Evolutionary conservation across 2,797 vertebrate genomes (phyloP).

Genomic region (Geotria australis): DNA sequence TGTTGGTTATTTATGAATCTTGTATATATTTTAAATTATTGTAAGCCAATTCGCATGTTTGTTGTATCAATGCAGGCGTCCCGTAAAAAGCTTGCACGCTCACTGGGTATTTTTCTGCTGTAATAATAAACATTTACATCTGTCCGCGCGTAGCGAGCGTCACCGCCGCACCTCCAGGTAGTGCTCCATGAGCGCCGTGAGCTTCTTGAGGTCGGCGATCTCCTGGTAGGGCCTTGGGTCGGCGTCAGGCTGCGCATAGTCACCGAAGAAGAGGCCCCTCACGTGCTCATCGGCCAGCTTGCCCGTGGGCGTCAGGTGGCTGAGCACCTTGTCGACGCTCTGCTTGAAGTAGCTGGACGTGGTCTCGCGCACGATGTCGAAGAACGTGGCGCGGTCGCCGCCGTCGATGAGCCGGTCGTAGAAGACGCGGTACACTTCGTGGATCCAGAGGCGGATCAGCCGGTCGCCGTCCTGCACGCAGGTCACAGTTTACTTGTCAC

Average conservation of each 20-base stretch:
- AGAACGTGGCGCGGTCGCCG: slow-evolving; percentile 38
- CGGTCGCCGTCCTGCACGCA: slow-evolving; percentile 39
- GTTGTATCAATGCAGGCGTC: too few species aligned
- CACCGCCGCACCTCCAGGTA: slow-evolving; percentile 18
- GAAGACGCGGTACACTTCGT: slow-evolving; percentile 72
- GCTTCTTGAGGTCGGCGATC: slow-evolving; percentile 31
- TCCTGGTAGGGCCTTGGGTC: slow-evolving; percentile 37
- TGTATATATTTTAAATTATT: too few species aligned
- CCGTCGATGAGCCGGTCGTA: slow-evolving; percentile 48
- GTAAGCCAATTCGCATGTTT: too few species aligned
- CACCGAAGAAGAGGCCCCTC: slow-evolving; percentile 58
- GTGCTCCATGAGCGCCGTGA: slow-evolving; percentile 39
- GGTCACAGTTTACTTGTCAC: too few species aligned
- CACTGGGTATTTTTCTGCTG: too few species aligned
- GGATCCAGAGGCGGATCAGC: slow-evolving; percentile 63
- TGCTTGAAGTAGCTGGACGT: slow-evolving; percentile 37
- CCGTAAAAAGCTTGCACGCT: too few species aligned
- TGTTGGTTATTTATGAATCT: too few species aligned
- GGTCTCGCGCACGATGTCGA: slow-evolving; percentile 35
- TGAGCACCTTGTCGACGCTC: slow-evolving; percentile 37
- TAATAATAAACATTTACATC: too few species aligned
- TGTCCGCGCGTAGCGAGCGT: too few species aligned
- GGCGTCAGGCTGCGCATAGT: slow-evolving; percentile 26
- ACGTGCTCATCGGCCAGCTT: slow-evolving; percentile 33
- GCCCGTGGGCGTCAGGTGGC: slow-evolving; percentile 29